Evolutionary conservation across 2,888 invertebrate species (phyloP), one percentile per base, ranked within the genome.

Genomic region (Dasysyrphus albostriatus): DNA sequence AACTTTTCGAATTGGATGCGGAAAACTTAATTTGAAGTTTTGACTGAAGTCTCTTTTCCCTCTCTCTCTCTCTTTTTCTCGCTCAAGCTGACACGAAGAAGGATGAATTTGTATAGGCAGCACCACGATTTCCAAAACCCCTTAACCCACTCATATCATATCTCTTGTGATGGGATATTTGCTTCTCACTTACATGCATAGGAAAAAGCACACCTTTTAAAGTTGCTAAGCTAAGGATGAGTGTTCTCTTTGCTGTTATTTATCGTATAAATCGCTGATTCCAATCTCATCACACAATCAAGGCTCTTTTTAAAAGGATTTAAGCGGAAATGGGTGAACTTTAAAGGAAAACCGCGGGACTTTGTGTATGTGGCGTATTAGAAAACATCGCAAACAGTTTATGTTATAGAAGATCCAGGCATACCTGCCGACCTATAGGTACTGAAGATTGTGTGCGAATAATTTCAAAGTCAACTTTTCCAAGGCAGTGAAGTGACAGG

Each of bases 1-100:
- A 85, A 85, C 85, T 85, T 85, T 82, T 82, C 58, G 70, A 74
- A 85, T 85, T 85, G 77, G 70, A 85, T 82, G 85, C 77, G 70
- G 74, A 82, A 85, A 85, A 85, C 77, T 85, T 80, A 29, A 76
- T 67, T 84, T 77, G 56, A 82, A 85, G 73, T 85, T 73, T 63
- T 67, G 37, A 49, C 73, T 59, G n/a, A 10, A 59, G 72, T 39
- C 10, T 42, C n/a, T 63, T 9, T 39, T 14, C 10, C 3, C 3
- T 24, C 24, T 24, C 12, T 24, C 14, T 14, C 12, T 51, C 24
- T 51, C 24, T 51, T 12, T 24, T 5, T 19, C 4, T 24, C 12
- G 24, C 10, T 10, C 34, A 34, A 58, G 58, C 3, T n/a, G 2
- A 44, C 63, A 65, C 51, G 77, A 72, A 44, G 16, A 49, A n/a